These are phyloP conservation scores for Dromiciops gliroides DNA, from an alignment of 2,113 vertebrate species.

Conservation along the genomic window DNA sequence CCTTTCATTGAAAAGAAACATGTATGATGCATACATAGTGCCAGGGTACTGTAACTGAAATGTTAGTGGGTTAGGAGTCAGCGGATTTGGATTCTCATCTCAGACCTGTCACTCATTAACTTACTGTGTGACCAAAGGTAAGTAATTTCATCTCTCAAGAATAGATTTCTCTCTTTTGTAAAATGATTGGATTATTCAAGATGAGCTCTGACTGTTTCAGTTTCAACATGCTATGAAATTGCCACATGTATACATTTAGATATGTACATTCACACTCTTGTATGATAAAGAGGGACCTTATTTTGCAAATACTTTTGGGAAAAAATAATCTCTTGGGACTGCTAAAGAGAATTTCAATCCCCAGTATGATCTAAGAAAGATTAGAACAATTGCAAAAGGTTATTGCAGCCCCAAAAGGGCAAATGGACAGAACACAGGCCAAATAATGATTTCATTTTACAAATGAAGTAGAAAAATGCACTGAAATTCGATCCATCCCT, in stretches of 20 bases:
- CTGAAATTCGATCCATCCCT: conserved; percentile 77
- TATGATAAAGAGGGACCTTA: not conserved
- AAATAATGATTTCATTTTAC: conserved; percentile 78
- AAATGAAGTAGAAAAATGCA: conserved; percentile 75
- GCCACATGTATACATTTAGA: not conserved
- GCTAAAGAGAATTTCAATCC: not conserved
- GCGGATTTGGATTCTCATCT: not conserved
- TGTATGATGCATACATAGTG: not conserved
- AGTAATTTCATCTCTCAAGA: not conserved
- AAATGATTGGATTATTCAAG: not conserved
- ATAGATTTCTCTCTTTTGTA: not conserved
- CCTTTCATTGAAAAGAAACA: not conserved
- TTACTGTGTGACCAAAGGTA: not conserved
- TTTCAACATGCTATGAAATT: not conserved
- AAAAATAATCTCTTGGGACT: not conserved
- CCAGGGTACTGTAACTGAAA: not conserved
- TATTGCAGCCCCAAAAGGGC: conserved; percentile 60
- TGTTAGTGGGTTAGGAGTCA: not conserved
- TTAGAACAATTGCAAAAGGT: not conserved
- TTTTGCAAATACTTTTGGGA: not conserved
- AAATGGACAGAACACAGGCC: conserved; percentile 62
- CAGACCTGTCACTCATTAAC: not conserved
- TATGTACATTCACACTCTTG: too few species aligned
- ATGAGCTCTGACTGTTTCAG: not conserved
- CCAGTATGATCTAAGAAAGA: conserved; percentile 42